Conservation (phyloP, 2,797 vertebrate genomes). For the Xiphophorus birchmanni region DNA sequence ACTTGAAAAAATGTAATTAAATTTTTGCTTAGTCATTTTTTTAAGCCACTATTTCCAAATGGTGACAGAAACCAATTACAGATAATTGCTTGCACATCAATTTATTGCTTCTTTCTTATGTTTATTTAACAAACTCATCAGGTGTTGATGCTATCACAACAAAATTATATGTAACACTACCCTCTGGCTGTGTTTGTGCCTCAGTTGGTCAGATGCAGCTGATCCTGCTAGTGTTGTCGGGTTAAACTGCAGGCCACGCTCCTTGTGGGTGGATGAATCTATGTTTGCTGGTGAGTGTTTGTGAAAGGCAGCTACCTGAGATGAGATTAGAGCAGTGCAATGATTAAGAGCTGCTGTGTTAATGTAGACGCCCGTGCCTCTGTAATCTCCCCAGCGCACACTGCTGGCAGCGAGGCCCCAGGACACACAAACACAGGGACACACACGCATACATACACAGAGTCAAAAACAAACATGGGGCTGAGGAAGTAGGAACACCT, state of each 20-base stretch:
- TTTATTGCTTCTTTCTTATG: background rate
- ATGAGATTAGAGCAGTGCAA: conserved; percentile 71
- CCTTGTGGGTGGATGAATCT: background rate
- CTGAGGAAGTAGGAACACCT: conserved; percentile 34
- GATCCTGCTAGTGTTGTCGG: conserved; percentile 22
- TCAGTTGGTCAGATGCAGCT: conserved; percentile 29
- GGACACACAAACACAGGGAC: conserved; percentile 38
- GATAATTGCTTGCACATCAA: background rate
- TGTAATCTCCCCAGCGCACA: conserved; percentile 71
- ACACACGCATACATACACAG: conserved; percentile 7
- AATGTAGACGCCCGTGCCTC: conserved; percentile 67
- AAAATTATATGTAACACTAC: conserved; percentile 11
- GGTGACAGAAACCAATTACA: background rate
- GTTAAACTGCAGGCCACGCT: conserved; percentile 24
- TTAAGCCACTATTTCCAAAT: background rate
- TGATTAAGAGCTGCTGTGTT: conserved; percentile 74
- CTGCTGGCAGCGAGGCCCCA: conserved; percentile 56
- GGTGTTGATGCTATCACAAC: background rate
- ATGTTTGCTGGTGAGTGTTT: conserved; percentile 39
- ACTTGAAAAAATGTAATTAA: background rate
- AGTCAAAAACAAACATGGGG: conserved; percentile 1
- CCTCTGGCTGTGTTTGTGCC: conserved; percentile 10
- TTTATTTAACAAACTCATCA: conserved; percentile 26
- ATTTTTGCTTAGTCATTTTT: background rate
- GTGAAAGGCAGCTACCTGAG: conserved; percentile 75